Base-by-base conservation (phyloP, 2,113 vertebrate genomes). In the Pseudolaguvia tuberculata region DNA sequence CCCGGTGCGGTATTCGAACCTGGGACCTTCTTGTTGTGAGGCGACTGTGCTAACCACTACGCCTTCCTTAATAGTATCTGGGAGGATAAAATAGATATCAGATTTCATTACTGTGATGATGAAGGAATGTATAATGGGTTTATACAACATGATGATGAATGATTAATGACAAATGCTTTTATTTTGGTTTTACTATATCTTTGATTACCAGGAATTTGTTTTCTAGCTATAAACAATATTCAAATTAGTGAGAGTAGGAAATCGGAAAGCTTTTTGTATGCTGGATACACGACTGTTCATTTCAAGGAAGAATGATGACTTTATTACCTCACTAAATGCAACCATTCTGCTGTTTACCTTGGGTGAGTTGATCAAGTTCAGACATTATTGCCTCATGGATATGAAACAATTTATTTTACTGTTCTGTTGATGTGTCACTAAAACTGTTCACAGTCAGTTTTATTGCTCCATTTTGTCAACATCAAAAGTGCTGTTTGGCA, bases 321-420 rank as follows among this genome's bases (percentile, higher is more conserved):
- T 79, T 70, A 72, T 79, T 56, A 72, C 48, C 25, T 9, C 23
- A 29, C 20, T 27, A 35, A 71, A 75, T 63, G 47, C 23, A 39
- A 29, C 11, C 27, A 35, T 42, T 71, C 27, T 57, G 10, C n/a
- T 65, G 57, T 70, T 73, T 62, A 58, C 72, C 59, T 73, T 57
- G 52, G 42, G 56, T 35, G 56, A 58, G 48, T 59, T 42, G 35
- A 65, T 73, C 62, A 59, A 68, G 55, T 69, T 51, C 45, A 59
- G 47, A n/a, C 47, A 59, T 69, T 79, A 70, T 75, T 42, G 59
- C 68, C 53, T 39, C 57, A 17, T 56, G 21, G 42, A 71, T 75
- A 65, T 71, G 67, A 75, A 70, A 23, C 78, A 71, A 58, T 75
- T 65, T 61, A 72, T 79, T 70, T 66, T 72, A 45, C 56, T 79